phyloP scores from a whole-genome alignment of 2,113 vertebrate genomes.

The Amblyornis subalaris region DNA sequence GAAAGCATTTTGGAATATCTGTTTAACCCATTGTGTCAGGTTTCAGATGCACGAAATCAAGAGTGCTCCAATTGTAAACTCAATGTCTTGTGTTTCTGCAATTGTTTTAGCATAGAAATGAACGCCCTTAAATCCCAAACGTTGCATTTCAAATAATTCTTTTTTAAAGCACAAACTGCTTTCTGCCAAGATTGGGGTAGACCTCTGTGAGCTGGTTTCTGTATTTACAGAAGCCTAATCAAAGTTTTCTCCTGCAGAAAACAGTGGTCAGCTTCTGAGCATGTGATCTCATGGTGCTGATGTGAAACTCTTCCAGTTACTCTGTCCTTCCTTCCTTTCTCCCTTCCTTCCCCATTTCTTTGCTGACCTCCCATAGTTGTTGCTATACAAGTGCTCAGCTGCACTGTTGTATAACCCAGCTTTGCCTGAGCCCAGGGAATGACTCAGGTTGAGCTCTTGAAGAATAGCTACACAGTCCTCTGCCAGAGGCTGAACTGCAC shows the following conservation, averaged over 20 bases:
- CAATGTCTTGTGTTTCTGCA: not conserved
- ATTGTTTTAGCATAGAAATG: not conserved
- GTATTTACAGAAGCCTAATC: conserved; percentile 44
- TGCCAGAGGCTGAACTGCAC: not conserved
- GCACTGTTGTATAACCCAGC: not conserved
- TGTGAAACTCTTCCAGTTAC: not conserved
- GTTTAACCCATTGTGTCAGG: not conserved
- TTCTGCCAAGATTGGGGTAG: conserved; percentile 50
- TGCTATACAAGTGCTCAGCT: not conserved
- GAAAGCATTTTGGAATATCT: not conserved
- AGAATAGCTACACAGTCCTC: not conserved
- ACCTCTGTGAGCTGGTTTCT: conserved; percentile 26
- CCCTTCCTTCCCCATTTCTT: not conserved
- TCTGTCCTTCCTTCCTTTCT: not conserved
- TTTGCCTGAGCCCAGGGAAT: not conserved
- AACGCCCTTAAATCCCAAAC: not conserved
- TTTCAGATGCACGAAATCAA: not conserved
- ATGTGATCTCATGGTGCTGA: conserved; percentile 47
- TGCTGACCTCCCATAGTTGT: not conserved
- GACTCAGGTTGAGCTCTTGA: not conserved
- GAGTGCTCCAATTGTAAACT: not conserved
- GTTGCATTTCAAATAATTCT: not conserved
- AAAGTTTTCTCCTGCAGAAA: conserved; percentile 28
- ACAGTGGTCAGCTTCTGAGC: conserved; percentile 28
- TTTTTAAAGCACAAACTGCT: not conserved